Evolutionary conservation across 1,140 invertebrate genomes (phyloP), one percentile per base, ranked within the genome.

Genomic region (Aphelenchoides avenae): DNA sequence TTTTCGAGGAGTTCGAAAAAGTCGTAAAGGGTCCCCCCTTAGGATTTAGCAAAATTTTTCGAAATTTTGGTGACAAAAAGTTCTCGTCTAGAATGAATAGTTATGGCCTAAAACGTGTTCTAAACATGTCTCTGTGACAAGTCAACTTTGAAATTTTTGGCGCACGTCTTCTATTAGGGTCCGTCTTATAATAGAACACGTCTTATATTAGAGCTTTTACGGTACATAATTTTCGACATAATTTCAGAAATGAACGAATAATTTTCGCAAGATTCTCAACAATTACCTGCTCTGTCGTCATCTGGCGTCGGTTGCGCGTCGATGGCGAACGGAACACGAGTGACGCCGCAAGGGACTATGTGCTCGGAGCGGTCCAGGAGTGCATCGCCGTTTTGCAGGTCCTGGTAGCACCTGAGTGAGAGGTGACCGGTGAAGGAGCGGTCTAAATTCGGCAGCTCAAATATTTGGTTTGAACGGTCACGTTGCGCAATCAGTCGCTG

Each of bases 381-480:
- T 11, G 48, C 37, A n/a, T 33, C 33, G 7, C 42, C 54, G 31
- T 73, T 70, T 13, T 70, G 64, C 13, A 74, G 60, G 26, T 75
- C 68, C 53, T 75, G 72, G 37, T 59, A 72, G 53, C 72, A 77
- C n/a, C 46, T 44, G n/a, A 75, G 57, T 9, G 60, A 55, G 27
- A 75, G 29, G 20, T 58, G 34, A 4, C 72, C 72, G 9, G 47
- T 31, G 18, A 77, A 56, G 5, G 33, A n/a, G 1, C 41, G 51
- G 43, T n/a, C n/a, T n/a, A n/a, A n/a, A n/a, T n/a, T n/a, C 42
- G 46, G 18, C 37, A 49, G 15, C 11, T 22, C 15, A 13, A 5
- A 58, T 5, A 56, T 13, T 15, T 27, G 39, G n/a, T 43, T 9
- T n/a, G 0, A 6, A 13, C n/a, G 36, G 11, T 5, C 15, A 6